Base-by-base conservation (phyloP, 2,113 vertebrate species). In the Otus sunia region DNA sequence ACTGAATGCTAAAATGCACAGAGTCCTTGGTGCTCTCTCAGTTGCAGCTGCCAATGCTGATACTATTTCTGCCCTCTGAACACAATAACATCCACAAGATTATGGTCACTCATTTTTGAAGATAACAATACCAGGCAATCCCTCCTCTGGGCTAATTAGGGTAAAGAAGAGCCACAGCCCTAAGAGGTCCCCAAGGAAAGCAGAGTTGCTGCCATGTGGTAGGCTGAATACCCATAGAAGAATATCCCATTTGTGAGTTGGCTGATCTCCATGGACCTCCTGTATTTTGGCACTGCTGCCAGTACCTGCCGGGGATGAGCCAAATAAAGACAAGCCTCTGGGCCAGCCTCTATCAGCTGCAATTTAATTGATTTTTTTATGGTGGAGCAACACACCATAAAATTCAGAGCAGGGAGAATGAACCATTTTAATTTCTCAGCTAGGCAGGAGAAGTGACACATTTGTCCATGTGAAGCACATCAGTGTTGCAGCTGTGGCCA, bases 291-390 rank as follows among this genome's bases (percentile, higher is more conserved):
- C 73, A 50, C 73, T 76, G 92, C 39, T 82, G 49, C 32, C 60
- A 78, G 25, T 71, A 93, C 88, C 91, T 96, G 73, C 66, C 58
- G 49, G 32, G 39, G 56, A 82, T 89, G 86, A 92, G 73, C 36
- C 60, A 94, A 84, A 93, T 12, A 81, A 39, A 92, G 37, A 71
- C 52, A 77, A 25, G 12, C 77, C 50, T 80, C 67, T 59, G 60
- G 39, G 60, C 41, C 64, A 91, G 25, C 36, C 27, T 68, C 68
- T 67, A 71, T 89, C 83, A 91, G 34, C 68, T 92, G 79, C 68
- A 75, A 67, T 92, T 88, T 66, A 73, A 92, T 76, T 83, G 82
- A 69, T 73, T n/a, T 72, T 49, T 92, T 91, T 77, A 93, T 45
- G 64, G 56, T 67, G 56, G 56, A 91, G 73, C 73, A 96, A 76